A percentile compares a stretch with the other conserved stretches of the same genome.
phyloP scores from a whole-genome alignment of 53 echinoderm and acorn worm genomes.

The Patiria pectinifera region DNA sequence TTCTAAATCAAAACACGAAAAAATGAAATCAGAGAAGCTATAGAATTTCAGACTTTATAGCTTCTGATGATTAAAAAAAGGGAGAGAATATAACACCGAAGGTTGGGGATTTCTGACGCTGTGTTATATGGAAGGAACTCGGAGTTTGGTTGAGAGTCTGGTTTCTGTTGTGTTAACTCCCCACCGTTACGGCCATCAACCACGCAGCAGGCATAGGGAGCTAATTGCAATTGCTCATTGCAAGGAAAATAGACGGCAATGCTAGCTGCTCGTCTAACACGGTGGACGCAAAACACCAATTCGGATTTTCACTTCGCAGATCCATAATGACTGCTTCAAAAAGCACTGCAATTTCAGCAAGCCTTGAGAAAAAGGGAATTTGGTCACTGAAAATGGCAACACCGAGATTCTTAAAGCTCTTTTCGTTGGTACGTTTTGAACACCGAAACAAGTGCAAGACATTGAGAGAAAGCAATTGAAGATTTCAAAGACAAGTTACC shows the following conservation, averaged over 20 bases:
- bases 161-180: conserved; percentile 49
- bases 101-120: neutral
- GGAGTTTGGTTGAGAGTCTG: conserved; percentile 1
- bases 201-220: conserved; percentile 44
- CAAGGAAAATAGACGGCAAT: neutral
- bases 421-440: too few relatives aligned
- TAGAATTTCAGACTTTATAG: conserved; percentile 24
- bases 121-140: neutral
- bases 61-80: neutral
- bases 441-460: too few relatives aligned
- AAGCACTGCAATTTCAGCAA: neutral
- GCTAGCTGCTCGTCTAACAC: neutral
- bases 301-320: neutral
- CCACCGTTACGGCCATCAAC: conserved; percentile 13
- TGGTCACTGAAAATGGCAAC: too few relatives aligned
- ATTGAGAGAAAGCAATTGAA: too few relatives aligned
- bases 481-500: too few relatives aligned
- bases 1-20: neutral
- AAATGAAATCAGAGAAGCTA: conserved; percentile 2
- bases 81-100: neutral
- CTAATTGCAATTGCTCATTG: conserved; percentile 40
- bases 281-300: neutral
- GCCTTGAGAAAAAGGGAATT: neutral
- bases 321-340: neutral
- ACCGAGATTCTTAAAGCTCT: too few relatives aligned